phyloP scores from a whole-genome alignment of 2,113 vertebrate species.

The Pluvianellus socialis region DNA sequence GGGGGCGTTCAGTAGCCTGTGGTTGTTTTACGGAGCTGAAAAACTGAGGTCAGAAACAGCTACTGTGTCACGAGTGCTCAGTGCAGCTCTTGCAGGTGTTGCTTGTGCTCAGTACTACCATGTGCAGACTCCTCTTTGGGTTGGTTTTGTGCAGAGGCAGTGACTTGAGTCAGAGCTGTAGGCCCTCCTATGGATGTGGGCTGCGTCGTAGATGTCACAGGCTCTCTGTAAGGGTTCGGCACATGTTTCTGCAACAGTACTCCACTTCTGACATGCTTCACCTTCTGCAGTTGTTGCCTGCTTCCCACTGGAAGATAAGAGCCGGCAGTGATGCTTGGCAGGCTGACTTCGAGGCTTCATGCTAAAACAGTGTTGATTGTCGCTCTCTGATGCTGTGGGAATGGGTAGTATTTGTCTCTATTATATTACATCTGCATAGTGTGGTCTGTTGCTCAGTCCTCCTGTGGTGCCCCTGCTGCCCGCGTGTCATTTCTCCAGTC shows the following conservation, averaged over 20 bases:
- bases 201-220: rapidly evolving
- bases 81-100: neutral
- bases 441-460: neutral
- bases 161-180: neutral
- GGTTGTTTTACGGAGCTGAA: neutral
- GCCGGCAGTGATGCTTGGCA: neutral
- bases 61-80: neutral
- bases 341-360: neutral
- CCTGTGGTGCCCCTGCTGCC: neutral
- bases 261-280: neutral
- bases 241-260: neutral
- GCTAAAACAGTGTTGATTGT: neutral
- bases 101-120: neutral
- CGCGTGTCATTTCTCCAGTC: neutral
- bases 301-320: neutral
- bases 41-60: neutral
- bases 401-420: neutral
- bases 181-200: neutral
- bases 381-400: neutral
- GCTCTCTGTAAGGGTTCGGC: neutral
- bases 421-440: rapidly evolving
- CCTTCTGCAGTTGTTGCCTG: neutral
- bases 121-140: neutral
- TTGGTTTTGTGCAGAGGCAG: rapidly evolving
- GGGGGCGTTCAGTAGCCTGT: neutral